Conservation (phyloP, 2,888 invertebrate genomes). For the Zaprionus obscuricornis region DNA sequence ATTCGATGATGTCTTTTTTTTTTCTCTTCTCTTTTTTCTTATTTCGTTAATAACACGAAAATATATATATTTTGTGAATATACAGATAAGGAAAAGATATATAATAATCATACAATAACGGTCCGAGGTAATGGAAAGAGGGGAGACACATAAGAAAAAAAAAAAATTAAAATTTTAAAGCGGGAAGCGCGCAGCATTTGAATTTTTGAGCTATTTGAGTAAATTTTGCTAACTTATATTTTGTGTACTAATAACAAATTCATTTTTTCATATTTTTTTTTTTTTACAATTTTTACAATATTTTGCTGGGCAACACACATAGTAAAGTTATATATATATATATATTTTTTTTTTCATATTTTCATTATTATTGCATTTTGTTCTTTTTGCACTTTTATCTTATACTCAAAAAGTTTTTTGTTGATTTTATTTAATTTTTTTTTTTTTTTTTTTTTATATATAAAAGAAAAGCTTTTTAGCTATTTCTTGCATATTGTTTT, state of each 20-base stretch:
- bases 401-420: slow-evolving; percentile 27
- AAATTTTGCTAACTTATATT: slow-evolving; percentile 37
- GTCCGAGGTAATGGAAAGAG: not conserved
- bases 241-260: slow-evolving; percentile 32
- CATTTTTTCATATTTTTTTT: slow-evolving; percentile 4
- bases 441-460: not conserved
- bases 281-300: slow-evolving; percentile 47
- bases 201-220: slow-evolving; percentile 36
- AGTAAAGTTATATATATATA: slow-evolving; percentile 22
- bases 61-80: no score
- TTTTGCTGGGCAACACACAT: slow-evolving; percentile 30
- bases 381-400: slow-evolving; percentile 43
- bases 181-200: no score
- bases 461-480: no score
- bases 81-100: no score
- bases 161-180: no score
- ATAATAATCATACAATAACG: not conserved
- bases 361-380: slow-evolving; percentile 31
- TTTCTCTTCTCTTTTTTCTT: slow-evolving; percentile 7
- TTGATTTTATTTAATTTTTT: not conserved
- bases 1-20: slow-evolving; percentile 4
- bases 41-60: not conserved
- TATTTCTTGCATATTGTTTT: no score
- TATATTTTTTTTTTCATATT: slow-evolving; percentile 36
- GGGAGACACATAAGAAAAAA: not conserved